Evolutionary conservation across 2,888 invertebrate species (phyloP), one percentile per base, ranked within the genome.

Genomic region (Hypomecis punctinalis): DNA sequence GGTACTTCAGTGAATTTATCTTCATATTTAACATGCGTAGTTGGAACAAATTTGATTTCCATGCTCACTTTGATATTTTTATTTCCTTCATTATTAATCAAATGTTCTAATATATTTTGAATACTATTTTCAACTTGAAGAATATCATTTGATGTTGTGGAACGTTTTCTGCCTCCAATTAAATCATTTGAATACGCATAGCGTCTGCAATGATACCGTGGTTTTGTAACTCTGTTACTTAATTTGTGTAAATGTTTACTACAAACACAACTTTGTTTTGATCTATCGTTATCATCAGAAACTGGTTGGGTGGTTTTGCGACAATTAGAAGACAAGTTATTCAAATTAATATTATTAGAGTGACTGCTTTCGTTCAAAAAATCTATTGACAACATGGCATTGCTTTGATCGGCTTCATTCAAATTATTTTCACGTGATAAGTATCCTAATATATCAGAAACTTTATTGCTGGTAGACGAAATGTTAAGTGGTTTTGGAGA

Each of bases 31-130:
- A 56, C 58, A 11, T 73, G 62, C 59, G 61, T 57, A 0, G 66
- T 63, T 39, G 89, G 85, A 51, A 75, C 74, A 0, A 89, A 69
- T 63, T 86, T 89, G 5, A 91, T 74, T 49, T 83, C 80, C 66
- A 91, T 74, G 66, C 90, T 84, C 48, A 90, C 63, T 68, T 84
- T 84, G 10, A 89, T 74, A 61, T 87, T 82, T 46, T 75, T 83
- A 36, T 80, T 69, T 37, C 81, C 72, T 37, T 81, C 72, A 49
- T 72, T 74, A 36, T 80, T 73, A 9, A 78, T 72, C 65, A 89
- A 81, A 69, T 83, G 83, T 55, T 82, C 78, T 5, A 87, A 76
- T 61, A 88, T 67, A 61, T 80, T 80, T 66, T 82, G 72, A 43
- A 84, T 76, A 57, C 85, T 74, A 55, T 79, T 75, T 11, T 82